phyloP scores from a whole-genome alignment of 2,113 vertebrate species.

The Pteropus alecto region DNA sequence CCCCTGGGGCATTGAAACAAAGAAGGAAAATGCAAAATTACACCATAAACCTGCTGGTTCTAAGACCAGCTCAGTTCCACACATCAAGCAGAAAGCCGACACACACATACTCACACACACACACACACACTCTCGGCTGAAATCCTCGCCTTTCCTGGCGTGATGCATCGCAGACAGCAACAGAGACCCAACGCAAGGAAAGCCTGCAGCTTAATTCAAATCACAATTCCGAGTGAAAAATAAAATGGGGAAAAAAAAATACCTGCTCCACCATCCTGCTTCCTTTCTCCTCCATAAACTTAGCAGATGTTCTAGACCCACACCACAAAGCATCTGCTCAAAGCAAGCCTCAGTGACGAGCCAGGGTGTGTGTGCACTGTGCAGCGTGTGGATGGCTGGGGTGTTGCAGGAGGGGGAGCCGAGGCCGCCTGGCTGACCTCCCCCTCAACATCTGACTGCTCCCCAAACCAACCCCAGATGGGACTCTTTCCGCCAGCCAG shows the following conservation, averaged over 20 bases:
- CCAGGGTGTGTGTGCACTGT: slow-evolving; percentile 74
- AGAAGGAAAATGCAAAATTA: slow-evolving; percentile 77
- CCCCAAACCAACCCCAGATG: slow-evolving; percentile 84
- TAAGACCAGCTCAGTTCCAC: slow-evolving; percentile 53
- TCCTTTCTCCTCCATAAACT: slow-evolving; percentile 89
- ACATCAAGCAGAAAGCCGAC: background rate
- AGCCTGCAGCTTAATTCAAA: slow-evolving; percentile 38
- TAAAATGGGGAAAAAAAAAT: slow-evolving; percentile 82
- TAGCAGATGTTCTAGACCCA: slow-evolving; percentile 88
- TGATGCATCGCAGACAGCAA: background rate
- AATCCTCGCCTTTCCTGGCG: slow-evolving; percentile 16
- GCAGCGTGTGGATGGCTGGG: slow-evolving; percentile 66
- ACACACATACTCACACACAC: background rate
- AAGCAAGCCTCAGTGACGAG: slow-evolving; percentile 85
- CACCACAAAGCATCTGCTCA: slow-evolving; percentile 89
- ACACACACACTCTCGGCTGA: background rate
- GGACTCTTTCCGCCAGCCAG: slow-evolving; percentile 69
- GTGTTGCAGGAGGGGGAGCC: slow-evolving; percentile 80
- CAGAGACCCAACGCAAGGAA: slow-evolving; percentile 35
- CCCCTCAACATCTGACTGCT: slow-evolving; percentile 82
- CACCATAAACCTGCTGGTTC: slow-evolving; percentile 78
- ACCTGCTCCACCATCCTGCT: slow-evolving; percentile 92
- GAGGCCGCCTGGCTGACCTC: slow-evolving; percentile 83
- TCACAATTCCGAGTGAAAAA: slow-evolving; percentile 75
- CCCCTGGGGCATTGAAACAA: slow-evolving; percentile 79